Conservation (phyloP, 2,113 vertebrate species). For the Alethe diademata region DNA sequence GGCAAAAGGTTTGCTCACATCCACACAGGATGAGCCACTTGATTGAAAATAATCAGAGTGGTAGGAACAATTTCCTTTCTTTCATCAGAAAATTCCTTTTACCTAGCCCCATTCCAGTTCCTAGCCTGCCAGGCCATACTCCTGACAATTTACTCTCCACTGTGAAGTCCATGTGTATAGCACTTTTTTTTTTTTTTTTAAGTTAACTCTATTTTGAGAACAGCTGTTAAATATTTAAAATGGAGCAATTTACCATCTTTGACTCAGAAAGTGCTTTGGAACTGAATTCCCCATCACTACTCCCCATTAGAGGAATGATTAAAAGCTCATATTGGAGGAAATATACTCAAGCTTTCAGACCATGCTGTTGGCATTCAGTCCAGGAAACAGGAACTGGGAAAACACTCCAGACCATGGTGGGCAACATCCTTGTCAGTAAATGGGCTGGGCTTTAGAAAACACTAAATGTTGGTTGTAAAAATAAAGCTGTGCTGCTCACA, state of each 20-base stretch:
- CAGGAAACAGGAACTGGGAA: background rate
- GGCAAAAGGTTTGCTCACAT: background rate
- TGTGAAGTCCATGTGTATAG: background rate
- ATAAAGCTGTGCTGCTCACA: background rate
- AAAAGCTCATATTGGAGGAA: background rate
- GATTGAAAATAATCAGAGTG: slow-evolving; percentile 37
- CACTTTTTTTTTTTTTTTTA: background rate
- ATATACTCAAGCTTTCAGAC: background rate
- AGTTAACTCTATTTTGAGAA: background rate
- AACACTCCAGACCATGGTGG: background rate
- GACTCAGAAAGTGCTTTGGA: background rate
- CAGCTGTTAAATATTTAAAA: slow-evolving; percentile 25
- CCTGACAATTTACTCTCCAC: background rate
- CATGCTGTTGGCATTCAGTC: background rate
- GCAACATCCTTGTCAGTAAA: background rate
- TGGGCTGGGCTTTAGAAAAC: background rate
- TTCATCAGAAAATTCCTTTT: slow-evolving; percentile 54
- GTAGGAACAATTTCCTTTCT: slow-evolving; percentile 57
- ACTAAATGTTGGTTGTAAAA: background rate
- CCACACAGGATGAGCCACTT: background rate
- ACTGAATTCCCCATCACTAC: background rate
- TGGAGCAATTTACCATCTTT: background rate
- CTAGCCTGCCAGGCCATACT: background rate
- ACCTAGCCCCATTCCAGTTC: background rate
- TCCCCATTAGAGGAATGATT: background rate